Base-by-base conservation (phyloP, 1,140 invertebrate genomes). In the Bombus sibiricus region DNA sequence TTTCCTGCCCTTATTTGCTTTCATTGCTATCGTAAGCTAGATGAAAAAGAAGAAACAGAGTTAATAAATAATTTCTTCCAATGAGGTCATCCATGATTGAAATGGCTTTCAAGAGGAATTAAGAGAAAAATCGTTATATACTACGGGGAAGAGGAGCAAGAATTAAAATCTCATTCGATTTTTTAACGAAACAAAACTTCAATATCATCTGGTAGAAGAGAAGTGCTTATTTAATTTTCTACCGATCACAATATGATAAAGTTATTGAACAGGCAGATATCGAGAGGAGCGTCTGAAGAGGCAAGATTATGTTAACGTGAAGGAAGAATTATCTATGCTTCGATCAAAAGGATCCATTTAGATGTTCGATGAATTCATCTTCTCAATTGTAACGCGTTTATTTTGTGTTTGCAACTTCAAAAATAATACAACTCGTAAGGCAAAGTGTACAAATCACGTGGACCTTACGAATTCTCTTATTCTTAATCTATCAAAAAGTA, bases 91-190 rank as follows among this genome's bases (percentile, higher is more conserved):
- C 3, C 13, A 37, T 57, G 8, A 74, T 74, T 12, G 72, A 74
- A 62, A 74, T n/a, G 1, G n/a, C 22, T 32, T 28, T 28, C 18
- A 15, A 6, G 32, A 53, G 32, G 15, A 34, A 66, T 22, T 66
- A 6, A 8, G 32, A 66, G 64, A 66, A 22, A 68, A 47, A 47
- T 79, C 34, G 25, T 79, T 37, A 15, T 32, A 34, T 25, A 9
- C 6, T 6, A 37, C 9, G 1, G 1, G 10, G 3, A 5, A 3
- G 18, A 1, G 10, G 6, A 34, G 2, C n/a, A 9, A 78, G 43
- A 41, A 68, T 68, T 79, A 79, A 79, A 79, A 66, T 74, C 13
- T 41, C 73, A 10, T 73, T 74, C 43, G 18, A 47, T 41, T 41
- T 9, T 73, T 74, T 34, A 18, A 47, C 9, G 15, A 53, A 57